Base-by-base conservation (phyloP, 2,888 invertebrate genomes). In the Clivina fossor region DNA sequence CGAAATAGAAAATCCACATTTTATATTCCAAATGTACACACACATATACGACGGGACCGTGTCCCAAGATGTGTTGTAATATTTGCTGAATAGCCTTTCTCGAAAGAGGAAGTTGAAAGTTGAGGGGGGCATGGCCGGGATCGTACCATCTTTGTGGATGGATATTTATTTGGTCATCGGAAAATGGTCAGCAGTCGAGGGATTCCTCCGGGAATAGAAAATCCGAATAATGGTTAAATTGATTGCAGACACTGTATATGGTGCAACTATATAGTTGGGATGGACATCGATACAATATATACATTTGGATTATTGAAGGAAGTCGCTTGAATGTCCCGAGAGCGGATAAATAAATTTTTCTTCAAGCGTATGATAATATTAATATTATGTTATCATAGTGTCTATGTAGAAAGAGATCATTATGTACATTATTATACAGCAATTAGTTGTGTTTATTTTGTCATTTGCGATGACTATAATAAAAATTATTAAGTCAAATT, bases 211-310 rank as follows among this genome's bases (percentile, higher is more conserved):
- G 32, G 11, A 24, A 51, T 65, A 32, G 24, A 47, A 24, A 51
- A 28, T 51, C 64, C 65, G 65, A 65, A 71, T 69, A 72, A 71
- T 71, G 70, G 67, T 68, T 64, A 72, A 74, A 73, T 73, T 74
- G 73, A 74, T 74, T 73, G 73, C 73, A 68, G 69, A 71, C 70
- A 69, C 69, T 68, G 65, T 65, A 44, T 24, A n/a, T n/a, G n/a
- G n/a, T 68, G 64, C 65, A 24, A n/a, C 11, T 68, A 70, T 70
- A 71, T 71, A 71, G n/a, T n/a, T n/a, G n/a, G n/a, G n/a, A 72
- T 72, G 69, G 66, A 64, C 61, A 62, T 61, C 66, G 66, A 69
- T 70, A 70, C 65, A 68, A n/a, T 59, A 66, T 67, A 68, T 66
- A 66, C 68, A 67, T 67, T 68, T 66, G 66, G 67, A 61, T n/a